These are phyloP conservation scores for Oscheius sp. DNA, from an alignment of 2,888 invertebrate genomes.

Conservation along the genomic window DNA sequence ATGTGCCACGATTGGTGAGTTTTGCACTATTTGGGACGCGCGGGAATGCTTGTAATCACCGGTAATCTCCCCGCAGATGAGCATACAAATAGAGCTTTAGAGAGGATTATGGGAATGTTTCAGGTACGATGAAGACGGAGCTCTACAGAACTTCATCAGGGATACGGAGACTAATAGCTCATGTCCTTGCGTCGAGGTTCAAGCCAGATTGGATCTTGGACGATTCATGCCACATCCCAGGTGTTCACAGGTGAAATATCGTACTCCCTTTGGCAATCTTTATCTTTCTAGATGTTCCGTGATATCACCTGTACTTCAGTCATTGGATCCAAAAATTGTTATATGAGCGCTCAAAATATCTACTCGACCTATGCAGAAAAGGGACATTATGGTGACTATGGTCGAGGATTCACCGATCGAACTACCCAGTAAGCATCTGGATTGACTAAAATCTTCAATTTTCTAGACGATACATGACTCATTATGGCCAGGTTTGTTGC, in stretches of 20 bases:
- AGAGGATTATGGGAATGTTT: not conserved
- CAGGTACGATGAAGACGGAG: conserved; percentile 58
- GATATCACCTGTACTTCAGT: conserved; percentile 81
- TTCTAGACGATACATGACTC: conserved; percentile 67
- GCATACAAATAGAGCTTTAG: not conserved
- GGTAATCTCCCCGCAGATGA: not conserved
- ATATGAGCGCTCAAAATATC: conserved; percentile 69
- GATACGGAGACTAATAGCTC: conserved; percentile 64
- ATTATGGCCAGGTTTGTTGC: conserved; percentile 91
- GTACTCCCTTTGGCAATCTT: too few species aligned
- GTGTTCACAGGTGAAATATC: conserved; percentile 52
- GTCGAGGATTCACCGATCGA: conserved; percentile 25
- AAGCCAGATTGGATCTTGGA: conserved; percentile 89
- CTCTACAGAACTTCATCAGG: conserved; percentile 59
- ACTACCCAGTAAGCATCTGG: conserved; percentile 42
- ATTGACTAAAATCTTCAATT: not conserved
- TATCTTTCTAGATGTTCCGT: conserved; percentile 62
- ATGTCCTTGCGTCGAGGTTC: conserved; percentile 84
- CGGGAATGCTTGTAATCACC: not conserved
- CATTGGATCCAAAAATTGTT: conserved; percentile 87
- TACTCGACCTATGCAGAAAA: conserved; percentile 63
- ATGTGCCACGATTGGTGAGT: conserved; percentile 68
- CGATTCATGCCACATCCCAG: conserved; percentile 80
- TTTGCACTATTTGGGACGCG: too few species aligned
- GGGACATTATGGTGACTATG: conserved; percentile 35